Evolutionary conservation across 92 coral and sea anemone species (phyloP).

Genomic region (Porites cylindrica): DNA sequence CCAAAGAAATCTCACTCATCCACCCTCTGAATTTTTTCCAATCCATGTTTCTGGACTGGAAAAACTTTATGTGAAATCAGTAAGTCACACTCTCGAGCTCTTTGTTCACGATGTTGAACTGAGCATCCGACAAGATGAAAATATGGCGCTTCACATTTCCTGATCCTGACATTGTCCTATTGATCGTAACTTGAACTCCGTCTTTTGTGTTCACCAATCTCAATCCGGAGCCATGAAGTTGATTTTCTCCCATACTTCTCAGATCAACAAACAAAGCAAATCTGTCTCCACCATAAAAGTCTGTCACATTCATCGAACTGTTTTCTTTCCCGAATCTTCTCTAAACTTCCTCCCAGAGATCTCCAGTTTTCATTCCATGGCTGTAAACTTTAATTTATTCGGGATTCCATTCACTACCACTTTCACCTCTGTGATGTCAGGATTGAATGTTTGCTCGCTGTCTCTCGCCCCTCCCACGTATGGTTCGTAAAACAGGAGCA

Average conservation of each 20-base stretch:
- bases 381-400: not conserved
- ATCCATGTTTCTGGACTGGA: no score
- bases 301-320: no score
- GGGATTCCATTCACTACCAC: not conserved
- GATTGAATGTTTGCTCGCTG: not conserved
- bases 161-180: not conserved
- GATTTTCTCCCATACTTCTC: not conserved
- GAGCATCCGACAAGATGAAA: not conserved
- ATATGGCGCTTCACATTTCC: not conserved
- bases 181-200: not conserved
- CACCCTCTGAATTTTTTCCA: no score
- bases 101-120: not conserved
- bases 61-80: no score
- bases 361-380: not conserved
- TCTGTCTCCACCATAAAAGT: not conserved
- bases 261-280: not conserved
- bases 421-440: not conserved
- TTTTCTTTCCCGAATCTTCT: not conserved
- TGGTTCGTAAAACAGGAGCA: not conserved
- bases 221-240: not conserved
- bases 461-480: not conserved
- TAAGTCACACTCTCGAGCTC: not conserved
- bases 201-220: slow-evolving; percentile 10
- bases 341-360: not conserved
- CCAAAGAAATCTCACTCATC: no score